Evolutionary conservation across 2,797 vertebrate species (phyloP).

Genomic region (Mormyrops attenuatus): DNA sequence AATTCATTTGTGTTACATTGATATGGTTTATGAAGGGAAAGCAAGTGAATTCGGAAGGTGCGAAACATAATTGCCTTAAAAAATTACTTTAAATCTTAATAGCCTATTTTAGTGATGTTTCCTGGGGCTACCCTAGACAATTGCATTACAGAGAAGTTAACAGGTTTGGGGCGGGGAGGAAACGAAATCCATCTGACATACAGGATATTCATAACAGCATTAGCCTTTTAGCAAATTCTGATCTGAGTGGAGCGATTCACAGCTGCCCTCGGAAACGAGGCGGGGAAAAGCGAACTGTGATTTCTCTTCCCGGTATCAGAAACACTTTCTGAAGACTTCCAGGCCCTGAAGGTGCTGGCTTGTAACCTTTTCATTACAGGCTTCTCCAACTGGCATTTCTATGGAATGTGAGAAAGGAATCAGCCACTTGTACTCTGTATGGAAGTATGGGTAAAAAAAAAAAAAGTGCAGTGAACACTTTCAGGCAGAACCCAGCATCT

Average conservation of each 20-base stretch:
- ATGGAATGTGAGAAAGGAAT: neutral
- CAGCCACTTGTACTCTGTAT: neutral
- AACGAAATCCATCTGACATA: neutral
- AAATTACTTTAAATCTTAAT: conserved; percentile 11
- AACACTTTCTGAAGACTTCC: conserved; percentile 7
- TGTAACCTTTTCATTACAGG: neutral
- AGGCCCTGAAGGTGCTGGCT: conserved; percentile 4
- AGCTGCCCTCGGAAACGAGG: neutral
- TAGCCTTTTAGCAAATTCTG: neutral
- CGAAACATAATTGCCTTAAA: neutral
- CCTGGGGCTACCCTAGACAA: neutral
- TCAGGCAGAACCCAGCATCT: neutral
- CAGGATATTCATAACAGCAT: neutral
- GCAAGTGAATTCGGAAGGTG: neutral
- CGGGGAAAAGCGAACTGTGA: neutral
- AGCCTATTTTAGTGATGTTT: neutral
- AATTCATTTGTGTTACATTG: neutral
- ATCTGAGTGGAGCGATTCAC: neutral
- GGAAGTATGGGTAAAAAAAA: neutral
- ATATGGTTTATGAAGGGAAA: neutral
- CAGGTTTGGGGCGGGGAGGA: neutral
- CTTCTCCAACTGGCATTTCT: neutral
- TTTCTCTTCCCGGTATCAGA: neutral
- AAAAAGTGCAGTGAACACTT: neutral
- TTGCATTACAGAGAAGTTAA: neutral